Base-by-base conservation (phyloP, 2,113 vertebrate genomes). In the Trachemys scripta region DNA sequence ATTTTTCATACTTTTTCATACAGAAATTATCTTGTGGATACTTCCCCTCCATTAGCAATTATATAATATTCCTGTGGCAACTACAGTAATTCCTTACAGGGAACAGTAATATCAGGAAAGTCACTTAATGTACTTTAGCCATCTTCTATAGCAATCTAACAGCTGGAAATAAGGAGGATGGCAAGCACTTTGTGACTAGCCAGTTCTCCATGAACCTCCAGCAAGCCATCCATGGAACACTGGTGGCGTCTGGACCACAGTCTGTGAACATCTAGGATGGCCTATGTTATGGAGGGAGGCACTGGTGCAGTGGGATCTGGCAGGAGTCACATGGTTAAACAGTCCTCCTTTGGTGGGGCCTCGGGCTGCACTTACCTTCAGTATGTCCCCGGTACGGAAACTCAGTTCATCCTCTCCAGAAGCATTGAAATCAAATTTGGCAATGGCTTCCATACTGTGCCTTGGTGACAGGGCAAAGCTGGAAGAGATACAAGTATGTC, bases 391-490 rank as follows among this genome's bases (percentile, higher is more conserved):
- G 89, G 99, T 98, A n/a, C 97, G 98, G 97, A 99, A 99, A 97
- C 99, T 99, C 94, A 99, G 98, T 90, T 99, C 99, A 0, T 99
- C 99, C 27, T 99, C 98, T 3, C 97, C 98, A 0, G 99, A 98
- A 35, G 99, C 99, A 8, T 17, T 94, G 91, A 99, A 99, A 20
- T 99, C 99, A 65, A 98, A 99, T 93, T 99, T 99, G 95, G 98
- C 99, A 0, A 96, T 92, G 72, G 99, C 99, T 95, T 99, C 99
- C 99, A 99, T 99, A 42, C 9, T 65, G 78, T 31, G 84, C 87
- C 59, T 24, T 87, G 85, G 82, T 85, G 51, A 80, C 17, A 89
- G 85, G 4, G 35, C 8, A 93, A 91, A 87, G 88, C 97, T 98
- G 97, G 75, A 98, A 98, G 90, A 94, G 62, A 85, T 13, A 95